Evolutionary conservation across 2,113 vertebrate genomes (phyloP).

Genomic region (Amblyopsis rosae): DNA sequence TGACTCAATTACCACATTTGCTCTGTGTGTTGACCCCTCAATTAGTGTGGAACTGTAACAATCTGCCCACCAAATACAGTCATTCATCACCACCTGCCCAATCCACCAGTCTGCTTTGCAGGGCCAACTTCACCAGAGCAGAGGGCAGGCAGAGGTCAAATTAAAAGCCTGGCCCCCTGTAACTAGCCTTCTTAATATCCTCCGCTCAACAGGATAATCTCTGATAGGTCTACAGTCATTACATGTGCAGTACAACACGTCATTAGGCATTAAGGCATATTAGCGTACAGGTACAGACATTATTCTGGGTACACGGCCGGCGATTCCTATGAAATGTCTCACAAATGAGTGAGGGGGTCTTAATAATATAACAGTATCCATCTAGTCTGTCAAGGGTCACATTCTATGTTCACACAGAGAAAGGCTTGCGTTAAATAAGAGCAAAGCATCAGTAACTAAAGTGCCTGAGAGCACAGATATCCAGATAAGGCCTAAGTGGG

Average conservation of each 20-base stretch:
- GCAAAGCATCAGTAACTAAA: slow-evolving; percentile 74
- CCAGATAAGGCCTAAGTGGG: slow-evolving; percentile 71
- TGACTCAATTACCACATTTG: slow-evolving; percentile 91
- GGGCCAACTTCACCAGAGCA: slow-evolving; percentile 71
- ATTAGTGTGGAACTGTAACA: slow-evolving; percentile 96
- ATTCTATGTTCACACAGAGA: slow-evolving; percentile 42
- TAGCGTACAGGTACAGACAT: background rate
- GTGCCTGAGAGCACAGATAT: slow-evolving; percentile 66
- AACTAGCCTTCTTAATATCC: slow-evolving; percentile 85
- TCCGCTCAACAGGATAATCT: slow-evolving; percentile 78
- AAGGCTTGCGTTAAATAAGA: slow-evolving; percentile 70
- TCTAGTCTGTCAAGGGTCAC: slow-evolving; percentile 35
- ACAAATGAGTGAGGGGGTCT: too few species aligned
- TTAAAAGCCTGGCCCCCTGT: slow-evolving; percentile 81
- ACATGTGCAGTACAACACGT: slow-evolving; percentile 51
- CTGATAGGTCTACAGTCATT: slow-evolving; percentile 54
- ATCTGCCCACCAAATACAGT: slow-evolving; percentile 90
- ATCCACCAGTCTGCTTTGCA: slow-evolving; percentile 82
- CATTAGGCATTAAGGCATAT: slow-evolving; percentile 40
- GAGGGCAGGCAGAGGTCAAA: slow-evolving; percentile 89
- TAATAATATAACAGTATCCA: slow-evolving; percentile 31
- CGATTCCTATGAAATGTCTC: slow-evolving; percentile 6
- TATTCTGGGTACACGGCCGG: slow-evolving; percentile 1
- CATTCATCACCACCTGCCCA: slow-evolving; percentile 93
- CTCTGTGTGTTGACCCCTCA: slow-evolving; percentile 88